Evolutionary conservation across 2,797 vertebrate genomes (phyloP).

Genomic region (Amniataba percoides): DNA sequence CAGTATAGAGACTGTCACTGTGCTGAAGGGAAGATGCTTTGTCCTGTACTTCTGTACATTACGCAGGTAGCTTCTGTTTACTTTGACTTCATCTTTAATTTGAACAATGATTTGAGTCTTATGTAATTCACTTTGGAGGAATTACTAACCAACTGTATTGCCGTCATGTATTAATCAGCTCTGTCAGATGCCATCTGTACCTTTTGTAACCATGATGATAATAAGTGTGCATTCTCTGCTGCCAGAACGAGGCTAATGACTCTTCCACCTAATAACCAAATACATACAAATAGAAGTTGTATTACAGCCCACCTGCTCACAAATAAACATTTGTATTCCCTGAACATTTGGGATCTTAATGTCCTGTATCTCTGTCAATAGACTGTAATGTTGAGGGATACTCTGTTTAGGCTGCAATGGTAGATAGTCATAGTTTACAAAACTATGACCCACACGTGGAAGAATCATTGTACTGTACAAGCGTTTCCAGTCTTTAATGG

Average conservation of each 20-base stretch:
- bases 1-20: slow-evolving; percentile 46
- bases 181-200: slow-evolving; percentile 11
- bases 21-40: slow-evolving; percentile 44
- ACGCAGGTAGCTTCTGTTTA: slow-evolving; percentile 23
- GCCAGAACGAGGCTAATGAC: not conserved
- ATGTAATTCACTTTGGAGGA: slow-evolving; percentile 15
- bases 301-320: slow-evolving; percentile 15
- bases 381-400: not conserved
- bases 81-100: slow-evolving; percentile 11
- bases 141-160: slow-evolving; percentile 35
- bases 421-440: slow-evolving; percentile 32
- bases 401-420: slow-evolving; percentile 5
- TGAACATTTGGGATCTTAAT: slow-evolving; percentile 9
- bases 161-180: slow-evolving; percentile 21
- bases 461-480: slow-evolving; percentile 4
- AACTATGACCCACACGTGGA: slow-evolving; percentile 12
- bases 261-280: slow-evolving; percentile 11
- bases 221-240: slow-evolving; percentile 19
- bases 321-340: slow-evolving; percentile 16
- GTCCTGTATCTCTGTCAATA: slow-evolving; percentile 12
- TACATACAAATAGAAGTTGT: slow-evolving; percentile 17
- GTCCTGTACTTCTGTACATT: slow-evolving; percentile 33
- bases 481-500: slow-evolving; percentile 4
- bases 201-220: slow-evolving; percentile 24
- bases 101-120: slow-evolving; percentile 22